These are phyloP conservation scores for Pogonocichla stellata DNA, from an alignment of 2,113 vertebrate species.

Conservation along the genomic window DNA sequence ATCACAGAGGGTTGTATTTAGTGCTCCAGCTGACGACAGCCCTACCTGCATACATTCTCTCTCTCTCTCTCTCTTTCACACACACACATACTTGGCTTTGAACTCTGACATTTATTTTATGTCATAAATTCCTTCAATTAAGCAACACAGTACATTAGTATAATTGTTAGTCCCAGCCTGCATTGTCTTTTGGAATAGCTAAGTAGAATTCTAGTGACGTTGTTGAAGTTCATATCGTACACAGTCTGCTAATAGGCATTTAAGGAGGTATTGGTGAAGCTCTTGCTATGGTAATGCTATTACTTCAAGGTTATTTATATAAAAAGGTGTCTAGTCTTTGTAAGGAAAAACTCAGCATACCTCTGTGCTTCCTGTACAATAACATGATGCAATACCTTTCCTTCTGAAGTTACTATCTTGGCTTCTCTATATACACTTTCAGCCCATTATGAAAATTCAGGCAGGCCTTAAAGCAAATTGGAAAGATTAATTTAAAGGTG, in stretches of 20 bases:
- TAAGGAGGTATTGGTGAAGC: background rate
- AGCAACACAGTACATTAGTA: slow-evolving; percentile 1
- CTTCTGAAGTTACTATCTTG: background rate
- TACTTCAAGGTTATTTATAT: slow-evolving; percentile 16
- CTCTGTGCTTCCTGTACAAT: background rate
- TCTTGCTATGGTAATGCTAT: background rate
- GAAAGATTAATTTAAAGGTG: background rate
- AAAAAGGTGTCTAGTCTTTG: background rate
- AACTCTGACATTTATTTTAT: slow-evolving; percentile 20
- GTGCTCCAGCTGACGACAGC: background rate
- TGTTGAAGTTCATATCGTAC: background rate
- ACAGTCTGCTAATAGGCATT: background rate
- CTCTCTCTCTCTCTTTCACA: background rate
- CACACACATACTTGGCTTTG: background rate
- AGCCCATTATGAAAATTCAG: background rate
- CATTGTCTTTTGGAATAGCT: background rate
- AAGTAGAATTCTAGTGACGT: background rate
- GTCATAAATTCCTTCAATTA: slow-evolving; percentile 36
- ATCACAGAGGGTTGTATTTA: slow-evolving; percentile 8
- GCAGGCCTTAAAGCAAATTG: background rate
- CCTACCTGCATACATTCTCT: background rate
- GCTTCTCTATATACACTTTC: background rate
- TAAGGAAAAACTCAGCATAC: background rate
- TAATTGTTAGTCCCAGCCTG: slow-evolving; percentile 1
- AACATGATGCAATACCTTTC: background rate